These are phyloP conservation scores for Dolomedes plantarius DNA, from an alignment of 2,888 invertebrate genomes.

Conservation along the genomic window DNA sequence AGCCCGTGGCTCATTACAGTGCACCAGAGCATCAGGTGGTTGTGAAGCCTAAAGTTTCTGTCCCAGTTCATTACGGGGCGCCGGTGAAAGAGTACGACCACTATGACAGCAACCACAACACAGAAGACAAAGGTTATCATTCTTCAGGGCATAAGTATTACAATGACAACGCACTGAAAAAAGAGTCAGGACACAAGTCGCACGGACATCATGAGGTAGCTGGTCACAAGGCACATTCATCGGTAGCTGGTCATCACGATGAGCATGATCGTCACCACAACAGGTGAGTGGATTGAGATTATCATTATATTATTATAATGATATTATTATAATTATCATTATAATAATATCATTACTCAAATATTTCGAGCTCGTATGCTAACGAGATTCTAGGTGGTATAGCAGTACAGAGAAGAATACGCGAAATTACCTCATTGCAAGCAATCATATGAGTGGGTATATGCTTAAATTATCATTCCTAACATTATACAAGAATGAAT, in stretches of 20 bases:
- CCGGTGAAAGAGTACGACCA: slow-evolving; percentile 24
- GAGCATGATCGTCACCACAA: slow-evolving; percentile 49
- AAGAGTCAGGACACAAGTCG: slow-evolving; percentile 39
- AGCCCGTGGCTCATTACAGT: slow-evolving; percentile 7
- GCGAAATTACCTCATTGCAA: too few relatives aligned
- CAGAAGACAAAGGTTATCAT: slow-evolving; percentile 40
- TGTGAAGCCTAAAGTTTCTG: background rate
- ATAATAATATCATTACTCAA: too few relatives aligned
- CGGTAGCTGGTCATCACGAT: slow-evolving; percentile 37
- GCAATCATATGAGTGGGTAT: too few relatives aligned
- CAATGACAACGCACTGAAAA: slow-evolving; percentile 31
- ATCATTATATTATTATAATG: too few relatives aligned
- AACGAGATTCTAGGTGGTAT: too few relatives aligned
- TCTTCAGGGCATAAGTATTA: slow-evolving; percentile 41
- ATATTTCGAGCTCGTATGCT: too few relatives aligned
- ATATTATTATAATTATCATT: too few relatives aligned
- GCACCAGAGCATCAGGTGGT: background rate
- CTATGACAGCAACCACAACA: slow-evolving; percentile 20
- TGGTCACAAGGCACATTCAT: slow-evolving; percentile 47
- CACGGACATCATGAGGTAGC: slow-evolving; percentile 41
- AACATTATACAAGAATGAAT: too few relatives aligned
- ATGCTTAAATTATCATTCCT: too few relatives aligned
- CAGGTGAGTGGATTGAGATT: too few relatives aligned
- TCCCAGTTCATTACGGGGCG: slow-evolving; percentile 16
- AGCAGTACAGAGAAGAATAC: too few relatives aligned